Percentiles rank a stretch among this genome's conserved stretches.
Conservation (phyloP, 1,140 invertebrate species). For the Hylaeus volcanicus region DNA sequence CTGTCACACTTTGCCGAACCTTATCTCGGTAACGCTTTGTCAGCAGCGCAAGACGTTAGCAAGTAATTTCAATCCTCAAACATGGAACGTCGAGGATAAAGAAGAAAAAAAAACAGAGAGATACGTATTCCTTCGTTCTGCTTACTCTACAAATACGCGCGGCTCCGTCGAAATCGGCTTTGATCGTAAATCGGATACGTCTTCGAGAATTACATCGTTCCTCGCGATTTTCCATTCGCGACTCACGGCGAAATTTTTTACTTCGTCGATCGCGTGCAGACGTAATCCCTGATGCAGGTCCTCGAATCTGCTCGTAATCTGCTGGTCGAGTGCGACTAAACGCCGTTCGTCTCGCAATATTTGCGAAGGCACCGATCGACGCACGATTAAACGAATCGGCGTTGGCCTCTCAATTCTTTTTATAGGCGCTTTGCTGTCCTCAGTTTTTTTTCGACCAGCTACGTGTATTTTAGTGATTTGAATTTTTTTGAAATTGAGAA, state of each 20-base stretch:
- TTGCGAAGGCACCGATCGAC: constrained; percentile 44
- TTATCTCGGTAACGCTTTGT: too few relatives aligned
- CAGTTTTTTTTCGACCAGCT: too few relatives aligned
- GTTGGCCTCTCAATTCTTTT: not conserved
- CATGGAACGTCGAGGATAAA: too few relatives aligned
- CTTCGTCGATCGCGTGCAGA: not conserved
- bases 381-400: constrained; percentile 14
- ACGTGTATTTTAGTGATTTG: too few relatives aligned
- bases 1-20: too few relatives aligned
- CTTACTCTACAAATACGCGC: not conserved
- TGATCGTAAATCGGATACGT: not conserved
- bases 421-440: too few relatives aligned
- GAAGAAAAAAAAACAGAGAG: not conserved
- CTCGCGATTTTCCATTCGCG: not conserved
- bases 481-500: too few relatives aligned
- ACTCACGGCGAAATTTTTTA: not conserved
- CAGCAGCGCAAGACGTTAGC: too few relatives aligned
- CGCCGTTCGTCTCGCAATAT: constrained; percentile 36
- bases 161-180: not conserved
- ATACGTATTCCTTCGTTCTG: not conserved
- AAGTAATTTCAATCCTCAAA: too few relatives aligned
- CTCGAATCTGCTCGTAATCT: constrained; percentile 54
- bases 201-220: not conserved
- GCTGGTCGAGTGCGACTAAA: constrained; percentile 28
- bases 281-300: constrained; percentile 8